phyloP scores from a whole-genome alignment of 2,888 invertebrate species.

The Margaritifera margaritifera region DNA sequence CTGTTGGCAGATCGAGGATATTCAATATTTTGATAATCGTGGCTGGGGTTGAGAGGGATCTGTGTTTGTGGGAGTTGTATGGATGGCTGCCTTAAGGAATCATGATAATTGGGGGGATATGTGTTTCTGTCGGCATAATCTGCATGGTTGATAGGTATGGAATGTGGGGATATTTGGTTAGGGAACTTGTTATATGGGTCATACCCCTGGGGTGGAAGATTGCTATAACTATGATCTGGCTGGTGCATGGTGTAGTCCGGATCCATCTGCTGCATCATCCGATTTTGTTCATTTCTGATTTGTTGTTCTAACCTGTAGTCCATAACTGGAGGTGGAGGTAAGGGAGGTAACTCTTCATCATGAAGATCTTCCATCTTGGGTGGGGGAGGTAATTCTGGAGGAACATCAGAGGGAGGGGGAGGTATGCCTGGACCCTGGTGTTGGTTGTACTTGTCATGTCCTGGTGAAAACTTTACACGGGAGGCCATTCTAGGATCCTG shows the following conservation, averaged over 20 bases:
- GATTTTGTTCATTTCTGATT: constrained; percentile 67
- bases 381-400: constrained; percentile 72
- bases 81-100: not conserved
- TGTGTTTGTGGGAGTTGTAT: constrained; percentile 12
- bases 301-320: constrained; percentile 76
- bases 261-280: constrained; percentile 43
- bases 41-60: constrained; percentile 37
- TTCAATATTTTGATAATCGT: constrained; percentile 50
- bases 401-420: constrained; percentile 77
- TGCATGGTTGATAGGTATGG: constrained; percentile 9
- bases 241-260: constrained; percentile 7
- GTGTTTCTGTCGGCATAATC: constrained; percentile 1
- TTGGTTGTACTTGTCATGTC: constrained; percentile 30
- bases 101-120: too few relatives aligned
- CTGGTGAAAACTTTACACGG: constrained; percentile 31
- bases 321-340: constrained; percentile 74
- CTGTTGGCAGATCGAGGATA: constrained; percentile 37
- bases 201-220: constrained; percentile 29
- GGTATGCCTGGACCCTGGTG: constrained; percentile 51
- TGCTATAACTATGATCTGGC: constrained; percentile 39
- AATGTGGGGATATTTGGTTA: not conserved
- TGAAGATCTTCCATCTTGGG: constrained; percentile 68
- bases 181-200: too few relatives aligned
- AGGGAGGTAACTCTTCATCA: constrained; percentile 62
- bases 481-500: constrained; percentile 33